A percentile compares a stretch with the other conserved stretches of the same genome.
Conservation (phyloP, 2,888 invertebrate species). For the Agrochola litura region DNA sequence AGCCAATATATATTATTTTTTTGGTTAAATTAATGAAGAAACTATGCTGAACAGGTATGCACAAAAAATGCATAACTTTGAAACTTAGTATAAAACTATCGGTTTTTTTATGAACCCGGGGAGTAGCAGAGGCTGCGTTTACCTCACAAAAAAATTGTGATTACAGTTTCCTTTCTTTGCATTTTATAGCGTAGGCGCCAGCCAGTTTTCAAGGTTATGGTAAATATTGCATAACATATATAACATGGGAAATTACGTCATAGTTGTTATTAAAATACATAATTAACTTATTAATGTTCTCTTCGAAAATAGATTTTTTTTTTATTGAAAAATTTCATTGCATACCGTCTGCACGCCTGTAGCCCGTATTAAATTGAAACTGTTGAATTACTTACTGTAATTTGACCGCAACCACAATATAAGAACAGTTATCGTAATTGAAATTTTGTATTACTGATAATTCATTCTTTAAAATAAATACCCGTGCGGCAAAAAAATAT, state of each 20-base stretch:
- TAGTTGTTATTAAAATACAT: neutral
- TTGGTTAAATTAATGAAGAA: neutral
- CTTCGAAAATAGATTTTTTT: no score
- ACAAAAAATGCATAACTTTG: conserved; percentile 4
- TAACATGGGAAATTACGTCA: conserved; percentile 2
- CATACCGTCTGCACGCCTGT: neutral
- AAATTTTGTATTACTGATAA: conserved; percentile 36
- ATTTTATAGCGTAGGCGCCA: conserved; percentile 50
- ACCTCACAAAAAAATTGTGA: neutral
- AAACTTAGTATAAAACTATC: neutral
- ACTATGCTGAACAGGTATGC: neutral
- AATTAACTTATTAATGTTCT: neutral
- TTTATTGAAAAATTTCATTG: conserved; percentile 7
- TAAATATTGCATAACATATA: conserved; percentile 61
- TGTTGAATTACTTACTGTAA: conserved; percentile 52
- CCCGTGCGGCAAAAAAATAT: neutral
- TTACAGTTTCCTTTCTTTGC: neutral
- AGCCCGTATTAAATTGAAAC: neutral
- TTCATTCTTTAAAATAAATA: conserved; percentile 27
- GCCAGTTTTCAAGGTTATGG: conserved; percentile 59
- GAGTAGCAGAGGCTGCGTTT: no score
- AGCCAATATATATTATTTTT: no score
- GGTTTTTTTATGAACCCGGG: neutral
- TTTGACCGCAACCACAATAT: conserved; percentile 17
- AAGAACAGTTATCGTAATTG: conserved; percentile 21